Conservation (phyloP, 2,797 vertebrate species). For the Hyperoplus immaculatus region DNA sequence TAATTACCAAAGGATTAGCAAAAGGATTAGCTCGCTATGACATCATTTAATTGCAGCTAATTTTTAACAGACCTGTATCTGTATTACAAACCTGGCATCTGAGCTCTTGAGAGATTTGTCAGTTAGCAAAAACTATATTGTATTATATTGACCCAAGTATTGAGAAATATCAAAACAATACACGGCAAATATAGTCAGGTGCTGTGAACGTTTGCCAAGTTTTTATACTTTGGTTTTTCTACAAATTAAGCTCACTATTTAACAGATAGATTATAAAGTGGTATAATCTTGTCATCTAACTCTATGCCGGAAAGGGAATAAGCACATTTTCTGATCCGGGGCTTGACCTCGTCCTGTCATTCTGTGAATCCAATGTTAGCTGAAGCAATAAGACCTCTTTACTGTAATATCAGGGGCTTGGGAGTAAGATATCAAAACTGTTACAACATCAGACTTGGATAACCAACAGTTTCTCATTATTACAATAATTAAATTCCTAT, state of each 20-base stretch:
- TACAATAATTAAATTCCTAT: not conserved
- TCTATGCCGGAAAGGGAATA: not conserved
- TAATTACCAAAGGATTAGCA: not conserved
- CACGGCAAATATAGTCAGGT: too few relatives aligned
- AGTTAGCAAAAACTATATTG: too few relatives aligned
- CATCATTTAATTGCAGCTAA: too few relatives aligned
- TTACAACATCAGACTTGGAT: not conserved
- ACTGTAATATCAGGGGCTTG: not conserved
- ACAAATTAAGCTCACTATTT: not conserved
- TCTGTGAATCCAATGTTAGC: not conserved
- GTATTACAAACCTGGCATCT: not conserved
- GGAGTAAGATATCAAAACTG: not conserved
- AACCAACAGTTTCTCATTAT: not conserved
- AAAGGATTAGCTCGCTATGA: too few relatives aligned
- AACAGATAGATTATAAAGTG: not conserved
- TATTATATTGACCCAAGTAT: too few relatives aligned
- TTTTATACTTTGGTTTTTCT: not conserved
- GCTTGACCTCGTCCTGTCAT: not conserved
- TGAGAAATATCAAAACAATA: too few relatives aligned
- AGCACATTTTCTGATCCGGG: not conserved
- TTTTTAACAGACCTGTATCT: not conserved
- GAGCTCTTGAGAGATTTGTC: too few relatives aligned
- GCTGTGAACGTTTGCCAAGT: too few relatives aligned
- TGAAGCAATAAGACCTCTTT: not conserved
- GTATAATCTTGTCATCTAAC: not conserved